Conservation (phyloP, 2,888 invertebrate species). For the Aethes cnicana region DNA sequence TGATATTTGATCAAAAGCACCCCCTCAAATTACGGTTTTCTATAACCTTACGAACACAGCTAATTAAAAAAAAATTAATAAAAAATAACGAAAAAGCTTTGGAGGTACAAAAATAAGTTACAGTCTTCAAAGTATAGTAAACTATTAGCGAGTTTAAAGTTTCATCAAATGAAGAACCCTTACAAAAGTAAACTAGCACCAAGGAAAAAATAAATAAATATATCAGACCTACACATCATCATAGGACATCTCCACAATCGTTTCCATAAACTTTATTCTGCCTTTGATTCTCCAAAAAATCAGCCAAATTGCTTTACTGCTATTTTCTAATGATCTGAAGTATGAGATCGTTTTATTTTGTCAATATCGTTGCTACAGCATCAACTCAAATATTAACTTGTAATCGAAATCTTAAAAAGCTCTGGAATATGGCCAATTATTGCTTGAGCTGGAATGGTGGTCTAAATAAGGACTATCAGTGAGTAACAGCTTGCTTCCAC, state of each 20-base stretch:
- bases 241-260: too few species aligned
- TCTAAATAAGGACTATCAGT: conserved; percentile 84
- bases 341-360: too few species aligned
- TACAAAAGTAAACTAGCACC: too few species aligned
- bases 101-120: conserved; percentile 43
- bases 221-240: too few species aligned
- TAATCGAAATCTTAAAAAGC: conserved; percentile 46
- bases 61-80: conserved; percentile 48
- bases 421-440: conserved; percentile 79
- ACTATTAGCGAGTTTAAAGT: conserved; percentile 11
- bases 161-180: conserved; percentile 24
- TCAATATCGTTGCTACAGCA: too few species aligned
- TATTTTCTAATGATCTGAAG: too few species aligned
- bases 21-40: conserved; percentile 62
- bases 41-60: conserved; percentile 18
- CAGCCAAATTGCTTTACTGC: too few species aligned
- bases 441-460: conserved; percentile 78
- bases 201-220: too few species aligned
- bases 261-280: too few species aligned
- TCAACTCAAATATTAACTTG: too few species aligned
- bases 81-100: conserved; percentile 43
- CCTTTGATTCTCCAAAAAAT: too few species aligned
- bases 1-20: conserved; percentile 57
- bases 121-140: conserved; percentile 41
- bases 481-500: conserved; percentile 83